A percentile compares a stretch with the other conserved stretches of the same genome.
Conservation (phyloP, 2,113 vertebrate species). For the Anoura caudifer region DNA sequence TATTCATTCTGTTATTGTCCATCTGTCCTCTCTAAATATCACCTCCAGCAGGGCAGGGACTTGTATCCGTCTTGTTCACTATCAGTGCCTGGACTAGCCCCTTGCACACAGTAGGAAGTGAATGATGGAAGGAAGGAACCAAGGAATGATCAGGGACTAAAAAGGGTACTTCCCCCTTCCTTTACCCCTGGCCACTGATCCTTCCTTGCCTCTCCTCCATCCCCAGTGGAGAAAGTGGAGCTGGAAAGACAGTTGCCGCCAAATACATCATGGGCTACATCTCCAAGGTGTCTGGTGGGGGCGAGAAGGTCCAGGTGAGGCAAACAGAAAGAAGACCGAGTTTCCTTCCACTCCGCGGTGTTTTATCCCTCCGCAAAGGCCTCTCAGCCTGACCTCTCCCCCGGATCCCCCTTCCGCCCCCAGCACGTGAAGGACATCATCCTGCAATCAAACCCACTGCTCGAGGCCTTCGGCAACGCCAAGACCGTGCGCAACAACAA, state of each 20-base stretch:
- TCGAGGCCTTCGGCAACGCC: slow-evolving; percentile 97
- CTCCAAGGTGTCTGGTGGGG: slow-evolving; percentile 97
- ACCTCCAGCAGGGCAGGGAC: neutral
- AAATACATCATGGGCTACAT: slow-evolving; percentile 99
- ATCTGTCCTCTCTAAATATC: neutral
- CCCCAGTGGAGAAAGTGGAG: slow-evolving; percentile 94
- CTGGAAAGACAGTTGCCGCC: slow-evolving; percentile 96
- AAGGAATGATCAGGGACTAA: neutral
- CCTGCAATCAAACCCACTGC: slow-evolving; percentile 95
- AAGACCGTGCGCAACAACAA: slow-evolving; percentile 98
- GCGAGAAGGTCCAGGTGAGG: slow-evolving; percentile 94
- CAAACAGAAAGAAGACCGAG: neutral
- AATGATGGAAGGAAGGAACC: neutral
- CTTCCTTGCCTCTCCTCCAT: neutral
- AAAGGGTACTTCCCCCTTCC: neutral
- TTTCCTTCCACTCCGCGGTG: rapidly evolving
- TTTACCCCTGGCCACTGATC: neutral
- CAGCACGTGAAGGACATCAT: slow-evolving; percentile 98
- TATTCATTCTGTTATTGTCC: neutral
- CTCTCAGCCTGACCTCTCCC: neutral
- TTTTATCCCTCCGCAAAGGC: neutral
- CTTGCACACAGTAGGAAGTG: neutral
- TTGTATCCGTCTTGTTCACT: neutral
- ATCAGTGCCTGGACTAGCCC: neutral
- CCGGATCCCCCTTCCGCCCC: neutral